phyloP scores from a whole-genome alignment of 2,113 vertebrate species.

The Puffinus mauretanicus region DNA sequence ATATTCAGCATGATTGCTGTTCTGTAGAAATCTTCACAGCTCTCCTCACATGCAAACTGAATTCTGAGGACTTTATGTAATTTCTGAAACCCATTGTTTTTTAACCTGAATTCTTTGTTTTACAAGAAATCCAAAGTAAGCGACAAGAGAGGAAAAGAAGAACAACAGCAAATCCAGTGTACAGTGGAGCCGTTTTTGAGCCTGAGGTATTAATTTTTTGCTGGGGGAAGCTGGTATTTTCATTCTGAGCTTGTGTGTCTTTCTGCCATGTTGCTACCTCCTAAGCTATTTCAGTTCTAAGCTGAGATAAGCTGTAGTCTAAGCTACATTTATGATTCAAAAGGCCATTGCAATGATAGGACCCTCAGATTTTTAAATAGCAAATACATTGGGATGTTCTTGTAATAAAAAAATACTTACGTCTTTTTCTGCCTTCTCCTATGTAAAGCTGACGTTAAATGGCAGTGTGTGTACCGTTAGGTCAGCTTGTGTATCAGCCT shows the following conservation, averaged over 20 bases:
- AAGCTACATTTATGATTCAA: neutral
- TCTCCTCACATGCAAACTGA: neutral
- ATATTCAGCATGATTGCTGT: neutral
- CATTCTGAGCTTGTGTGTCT: neutral
- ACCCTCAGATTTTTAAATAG: neutral
- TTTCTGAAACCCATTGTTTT: neutral
- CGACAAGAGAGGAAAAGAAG: slow-evolving; percentile 96
- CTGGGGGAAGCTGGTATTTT: neutral
- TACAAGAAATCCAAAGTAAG: slow-evolving; percentile 96
- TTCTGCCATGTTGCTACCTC: neutral
- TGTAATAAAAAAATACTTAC: neutral
- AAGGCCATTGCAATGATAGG: neutral
- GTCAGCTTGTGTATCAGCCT: neutral
- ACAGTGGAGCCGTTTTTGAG: slow-evolving; percentile 96
- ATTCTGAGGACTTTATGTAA: neutral
- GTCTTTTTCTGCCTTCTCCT: neutral
- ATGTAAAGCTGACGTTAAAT: neutral
- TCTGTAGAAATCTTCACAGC: neutral
- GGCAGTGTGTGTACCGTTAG: neutral
- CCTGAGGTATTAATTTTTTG: slow-evolving; percentile 86
- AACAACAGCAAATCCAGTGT: slow-evolving; percentile 97
- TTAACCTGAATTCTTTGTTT: slow-evolving; percentile 62
- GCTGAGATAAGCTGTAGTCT: neutral
- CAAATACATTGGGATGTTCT: neutral
- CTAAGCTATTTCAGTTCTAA: neutral